Evolutionary conservation across 2,797 vertebrate species (phyloP).

Genomic region (Pangasius krempfi): DNA sequence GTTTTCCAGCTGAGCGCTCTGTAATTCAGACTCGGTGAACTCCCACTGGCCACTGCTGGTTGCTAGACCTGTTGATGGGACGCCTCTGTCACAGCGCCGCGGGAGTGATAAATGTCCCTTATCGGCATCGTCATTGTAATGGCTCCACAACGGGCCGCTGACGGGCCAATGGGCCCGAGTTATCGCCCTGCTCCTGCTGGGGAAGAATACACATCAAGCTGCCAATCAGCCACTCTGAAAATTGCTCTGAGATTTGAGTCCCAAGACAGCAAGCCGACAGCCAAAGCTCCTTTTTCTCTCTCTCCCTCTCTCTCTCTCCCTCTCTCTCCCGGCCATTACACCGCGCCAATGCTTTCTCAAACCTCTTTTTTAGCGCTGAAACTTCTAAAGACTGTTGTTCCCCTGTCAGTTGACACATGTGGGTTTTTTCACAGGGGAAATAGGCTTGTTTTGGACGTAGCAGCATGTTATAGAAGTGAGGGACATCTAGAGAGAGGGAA

Average conservation of each 20-base stretch:
- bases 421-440: constrained; percentile 22
- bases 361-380: constrained; percentile 64
- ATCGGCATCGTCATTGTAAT: constrained; percentile 86
- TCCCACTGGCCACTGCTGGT: constrained; percentile 51
- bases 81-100: constrained; percentile 72
- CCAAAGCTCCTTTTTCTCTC: constrained; percentile 54
- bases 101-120: constrained; percentile 87
- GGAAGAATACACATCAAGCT: constrained; percentile 84
- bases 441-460: constrained; percentile 6
- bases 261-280: constrained; percentile 72
- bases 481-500: constrained; percentile 52
- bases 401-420: constrained; percentile 50
- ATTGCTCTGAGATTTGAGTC: constrained; percentile 90
- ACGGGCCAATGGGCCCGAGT: constrained; percentile 74
- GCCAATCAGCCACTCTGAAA: constrained; percentile 83
- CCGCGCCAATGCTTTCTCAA: constrained; percentile 53
- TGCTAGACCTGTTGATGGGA: constrained; percentile 78
- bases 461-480: constrained; percentile 58
- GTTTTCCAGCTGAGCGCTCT: constrained; percentile 57
- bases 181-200: constrained; percentile 76
- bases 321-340: constrained; percentile 44
- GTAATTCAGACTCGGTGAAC: constrained; percentile 63
- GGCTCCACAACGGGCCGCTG: constrained; percentile 78
- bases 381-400: constrained; percentile 65
- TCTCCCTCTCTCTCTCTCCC: constrained; percentile 1